These are phyloP conservation scores for Sinosuthora webbiana DNA, from an alignment of 2,113 vertebrate species.

Conservation along the genomic window DNA sequence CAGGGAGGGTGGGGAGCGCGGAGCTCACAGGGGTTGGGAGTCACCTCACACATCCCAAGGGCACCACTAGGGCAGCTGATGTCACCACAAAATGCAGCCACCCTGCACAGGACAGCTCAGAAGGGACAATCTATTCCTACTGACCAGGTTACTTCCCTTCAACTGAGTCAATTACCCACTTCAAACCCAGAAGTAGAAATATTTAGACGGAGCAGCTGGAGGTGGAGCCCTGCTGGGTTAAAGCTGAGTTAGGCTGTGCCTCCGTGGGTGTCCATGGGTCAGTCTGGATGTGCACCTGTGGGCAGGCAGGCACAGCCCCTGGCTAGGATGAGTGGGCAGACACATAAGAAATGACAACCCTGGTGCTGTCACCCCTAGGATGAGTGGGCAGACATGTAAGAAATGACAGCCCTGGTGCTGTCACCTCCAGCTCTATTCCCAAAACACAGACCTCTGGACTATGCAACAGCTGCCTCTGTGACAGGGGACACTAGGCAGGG, in stretches of 20 bases:
- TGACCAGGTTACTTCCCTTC: not conserved
- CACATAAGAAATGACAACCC: fast-evolving
- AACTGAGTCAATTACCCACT: not conserved
- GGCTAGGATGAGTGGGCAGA: fast-evolving
- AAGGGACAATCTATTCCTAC: not conserved
- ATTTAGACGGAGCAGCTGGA: not conserved
- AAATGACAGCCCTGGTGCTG: not conserved
- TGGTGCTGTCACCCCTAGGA: no score
- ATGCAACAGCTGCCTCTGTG: not conserved
- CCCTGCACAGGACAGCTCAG: not conserved
- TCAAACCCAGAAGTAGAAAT: not conserved
- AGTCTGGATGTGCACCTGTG: not conserved
- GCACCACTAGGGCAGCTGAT: not conserved
- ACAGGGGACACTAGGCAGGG: not conserved
- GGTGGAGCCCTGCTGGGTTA: not conserved
- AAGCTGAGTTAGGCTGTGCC: not conserved
- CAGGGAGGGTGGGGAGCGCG: not conserved
- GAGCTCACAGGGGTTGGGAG: not conserved
- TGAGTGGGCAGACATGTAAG: fast-evolving
- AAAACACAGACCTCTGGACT: not conserved
- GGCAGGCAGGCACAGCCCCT: not conserved
- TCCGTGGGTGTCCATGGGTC: not conserved
- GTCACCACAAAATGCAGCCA: not conserved
- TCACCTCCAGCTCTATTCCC: not conserved
- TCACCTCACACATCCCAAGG: not conserved